Evolutionary conservation across 2,888 invertebrate species (phyloP), one percentile per base, ranked within the genome.

Genomic region (Oscheius sp.): DNA sequence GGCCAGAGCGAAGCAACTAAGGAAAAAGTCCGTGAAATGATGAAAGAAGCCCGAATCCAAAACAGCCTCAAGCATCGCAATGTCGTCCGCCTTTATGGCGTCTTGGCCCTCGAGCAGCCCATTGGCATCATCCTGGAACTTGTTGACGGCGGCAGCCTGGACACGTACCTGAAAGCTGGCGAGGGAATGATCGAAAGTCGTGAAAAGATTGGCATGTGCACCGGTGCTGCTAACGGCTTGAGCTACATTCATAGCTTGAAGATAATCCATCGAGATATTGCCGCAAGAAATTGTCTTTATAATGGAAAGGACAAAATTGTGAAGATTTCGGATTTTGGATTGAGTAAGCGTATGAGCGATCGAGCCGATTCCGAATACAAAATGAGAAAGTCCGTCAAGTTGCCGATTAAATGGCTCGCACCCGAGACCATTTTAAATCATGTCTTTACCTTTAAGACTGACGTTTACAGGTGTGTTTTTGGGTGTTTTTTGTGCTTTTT

Each of bases 281-380:
- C 70, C 16, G 70, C 70, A 1, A 59, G 70, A 16, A 70, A 70
- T 41, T 70, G 25, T 27, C 70, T 70, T 5, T 70, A 70, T 35
- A 27, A 43, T n/a, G 46, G 35, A 3, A 35, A 21, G 13, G 49
- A 70, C 21, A 70, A 70, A n/a, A 23, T 70, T 16, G 56, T 69
- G 63, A 80, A 80, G 59, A 73, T 80, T 41, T 73, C 75, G 2
- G 80, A 80, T 46, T 80, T 78, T 53, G 80, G 80, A 12, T 64
- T 80, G 16, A 72, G 76, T 5, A 35, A 35, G 35, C 23, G 52
- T 13, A 2, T 66, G 49, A 27, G 25, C 29, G 58, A 55, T 2
- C 64, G 52, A 0, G 43, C 53, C 29, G 75, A 69, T 13, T 69
- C 66, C 27, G 49, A 53, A 6, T 75, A 73, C 59, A 75, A 74